phyloP scores from a whole-genome alignment of 2,888 invertebrate genomes.

The Hirtodrosophila confusa region DNA sequence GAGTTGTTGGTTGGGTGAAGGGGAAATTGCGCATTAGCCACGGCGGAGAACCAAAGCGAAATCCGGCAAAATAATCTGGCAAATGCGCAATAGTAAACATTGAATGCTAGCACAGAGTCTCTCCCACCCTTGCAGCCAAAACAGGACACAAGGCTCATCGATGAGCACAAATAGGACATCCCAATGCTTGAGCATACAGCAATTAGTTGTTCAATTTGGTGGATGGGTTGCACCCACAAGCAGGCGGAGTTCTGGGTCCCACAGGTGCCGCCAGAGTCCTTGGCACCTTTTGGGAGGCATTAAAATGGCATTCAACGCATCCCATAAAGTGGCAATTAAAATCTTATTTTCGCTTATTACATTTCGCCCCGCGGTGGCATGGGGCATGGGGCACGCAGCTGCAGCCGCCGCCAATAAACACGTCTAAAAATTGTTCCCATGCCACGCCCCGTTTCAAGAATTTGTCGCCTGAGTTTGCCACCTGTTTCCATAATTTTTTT shows the following conservation, averaged over 20 bases:
- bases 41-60: constrained; percentile 33
- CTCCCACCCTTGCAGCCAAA: neutral
- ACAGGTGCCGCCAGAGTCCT: constrained; percentile 25
- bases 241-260: neutral
- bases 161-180: constrained; percentile 10
- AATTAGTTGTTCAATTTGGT: constrained; percentile 41
- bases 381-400: constrained; percentile 41
- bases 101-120: neutral
- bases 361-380: constrained; percentile 30
- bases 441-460: constrained; percentile 49
- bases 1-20: constrained; percentile 1
- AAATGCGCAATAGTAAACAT: constrained; percentile 50
- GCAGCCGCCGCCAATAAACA: constrained; percentile 68
- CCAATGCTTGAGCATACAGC: constrained; percentile 33
- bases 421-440: constrained; percentile 65
- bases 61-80: constrained; percentile 17
- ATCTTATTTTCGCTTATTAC: constrained; percentile 80
- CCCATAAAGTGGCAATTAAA: constrained; percentile 77
- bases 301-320: constrained; percentile 65
- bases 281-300: constrained; percentile 41
- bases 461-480: constrained; percentile 65
- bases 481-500: constrained; percentile 60
- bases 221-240: neutral
- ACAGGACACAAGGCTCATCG: constrained; percentile 7
- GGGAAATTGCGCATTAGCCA: constrained; percentile 57